A percentile compares a stretch with the other conserved stretches of the same genome.
Evolutionary conservation across 2,888 invertebrate genomes (phyloP).

Genomic region (Diarsia rubi): DNA sequence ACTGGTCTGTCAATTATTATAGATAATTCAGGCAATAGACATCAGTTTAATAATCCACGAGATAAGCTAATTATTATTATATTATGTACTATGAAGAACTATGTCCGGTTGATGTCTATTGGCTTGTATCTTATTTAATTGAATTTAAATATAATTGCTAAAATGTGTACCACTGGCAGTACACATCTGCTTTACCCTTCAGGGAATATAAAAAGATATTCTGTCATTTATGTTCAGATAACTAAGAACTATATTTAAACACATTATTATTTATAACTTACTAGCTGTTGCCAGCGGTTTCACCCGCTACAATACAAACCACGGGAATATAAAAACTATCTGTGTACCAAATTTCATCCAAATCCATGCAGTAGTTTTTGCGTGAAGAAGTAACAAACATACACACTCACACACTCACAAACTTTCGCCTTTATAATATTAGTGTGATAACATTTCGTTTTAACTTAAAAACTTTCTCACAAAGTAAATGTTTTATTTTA

Average conservation of each 20-base stretch:
- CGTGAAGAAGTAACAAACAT: too few species aligned
- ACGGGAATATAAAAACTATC: slow-evolving; percentile 6
- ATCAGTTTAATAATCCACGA: background rate
- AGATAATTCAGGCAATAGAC: background rate
- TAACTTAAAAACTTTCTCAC: slow-evolving; percentile 17
- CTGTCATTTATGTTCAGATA: background rate
- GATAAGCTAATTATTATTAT: background rate
- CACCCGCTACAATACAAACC: too few species aligned
- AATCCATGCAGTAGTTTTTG: too few species aligned
- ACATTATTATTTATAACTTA: slow-evolving; percentile 1
- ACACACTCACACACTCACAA: too few species aligned
- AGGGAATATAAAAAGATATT: background rate
- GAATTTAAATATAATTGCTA: background rate
- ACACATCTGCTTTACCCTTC: background rate
- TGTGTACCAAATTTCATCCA: too few species aligned
- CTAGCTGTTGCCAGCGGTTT: too few species aligned
- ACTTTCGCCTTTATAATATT: too few species aligned
- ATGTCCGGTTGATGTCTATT: background rate
- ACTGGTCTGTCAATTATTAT: background rate
- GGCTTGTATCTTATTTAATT: background rate
- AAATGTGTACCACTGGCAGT: background rate
- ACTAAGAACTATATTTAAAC: background rate
- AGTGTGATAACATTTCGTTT: slow-evolving; percentile 12
- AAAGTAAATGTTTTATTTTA: background rate
- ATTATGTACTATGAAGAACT: background rate